phyloP scores from a whole-genome alignment of 2,113 vertebrate species.

The Emydura subglobosa region DNA sequence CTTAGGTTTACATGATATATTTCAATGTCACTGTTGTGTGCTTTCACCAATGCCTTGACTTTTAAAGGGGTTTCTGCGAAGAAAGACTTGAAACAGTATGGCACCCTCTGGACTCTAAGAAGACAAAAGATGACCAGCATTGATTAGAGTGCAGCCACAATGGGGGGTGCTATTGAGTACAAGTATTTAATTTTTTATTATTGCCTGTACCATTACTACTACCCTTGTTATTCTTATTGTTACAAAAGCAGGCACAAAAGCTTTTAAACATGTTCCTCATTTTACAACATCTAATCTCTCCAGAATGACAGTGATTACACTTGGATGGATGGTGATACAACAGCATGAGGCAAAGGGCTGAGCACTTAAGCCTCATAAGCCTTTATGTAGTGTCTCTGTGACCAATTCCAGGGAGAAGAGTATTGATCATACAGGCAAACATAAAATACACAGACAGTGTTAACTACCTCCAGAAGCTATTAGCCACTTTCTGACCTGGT shows the following conservation, averaged over 20 bases:
- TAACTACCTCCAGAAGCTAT: background rate
- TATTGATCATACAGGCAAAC: slow-evolving; percentile 45
- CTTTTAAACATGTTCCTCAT: slow-evolving; percentile 17
- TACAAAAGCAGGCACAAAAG: slow-evolving; percentile 56
- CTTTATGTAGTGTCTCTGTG: slow-evolving; percentile 17
- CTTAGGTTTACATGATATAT: slow-evolving; percentile 35
- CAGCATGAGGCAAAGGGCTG: background rate
- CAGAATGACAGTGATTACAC: slow-evolving; percentile 42
- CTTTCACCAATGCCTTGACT: slow-evolving; percentile 48
- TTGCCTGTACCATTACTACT: slow-evolving; percentile 34
- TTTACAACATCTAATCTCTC: slow-evolving; percentile 45
- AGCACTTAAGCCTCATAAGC: slow-evolving; percentile 48
- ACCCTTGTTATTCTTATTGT: slow-evolving; percentile 33
- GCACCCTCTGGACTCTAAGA: slow-evolving; percentile 43
- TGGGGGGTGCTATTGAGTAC: slow-evolving; percentile 25
- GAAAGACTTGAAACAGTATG: slow-evolving; percentile 47
- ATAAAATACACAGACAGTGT: background rate
- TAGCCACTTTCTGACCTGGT: background rate
- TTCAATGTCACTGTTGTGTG: slow-evolving; percentile 57
- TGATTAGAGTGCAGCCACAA: slow-evolving; percentile 17
- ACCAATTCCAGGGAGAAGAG: background rate
- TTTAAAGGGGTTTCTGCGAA: slow-evolving; percentile 59
- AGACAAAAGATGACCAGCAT: slow-evolving; percentile 56
- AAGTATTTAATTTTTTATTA: slow-evolving; percentile 52
- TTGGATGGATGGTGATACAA: slow-evolving; percentile 40